Conservation (phyloP, 2,113 vertebrate species). For the Oceanodroma tethys region DNA sequence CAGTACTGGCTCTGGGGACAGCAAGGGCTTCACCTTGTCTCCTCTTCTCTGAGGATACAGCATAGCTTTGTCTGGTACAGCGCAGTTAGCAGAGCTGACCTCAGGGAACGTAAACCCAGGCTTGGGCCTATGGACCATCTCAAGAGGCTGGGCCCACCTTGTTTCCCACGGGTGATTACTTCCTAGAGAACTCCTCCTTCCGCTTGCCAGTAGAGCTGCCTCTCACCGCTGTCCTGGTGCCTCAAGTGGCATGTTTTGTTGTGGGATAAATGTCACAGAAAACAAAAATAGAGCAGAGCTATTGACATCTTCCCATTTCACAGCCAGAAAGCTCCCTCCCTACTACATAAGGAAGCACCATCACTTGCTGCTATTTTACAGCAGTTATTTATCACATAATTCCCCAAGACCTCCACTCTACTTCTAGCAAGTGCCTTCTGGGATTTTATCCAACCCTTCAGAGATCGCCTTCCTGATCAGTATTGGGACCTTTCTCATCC, state of each 20-base stretch:
- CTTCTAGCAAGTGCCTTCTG: not conserved
- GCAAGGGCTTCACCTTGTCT: not conserved
- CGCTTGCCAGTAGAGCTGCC: not conserved
- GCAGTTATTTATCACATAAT: not conserved
- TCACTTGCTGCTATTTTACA: not conserved
- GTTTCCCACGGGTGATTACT: not conserved
- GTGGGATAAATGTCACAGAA: not conserved
- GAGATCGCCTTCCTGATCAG: not conserved
- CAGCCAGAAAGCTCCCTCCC: not conserved
- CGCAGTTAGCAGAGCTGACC: not conserved
- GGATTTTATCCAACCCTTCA: not conserved
- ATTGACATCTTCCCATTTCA: not conserved
- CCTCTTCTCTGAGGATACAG: not conserved
- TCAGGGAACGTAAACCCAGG: not conserved
- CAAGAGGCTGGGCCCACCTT: not conserved
- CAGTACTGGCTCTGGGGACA: not conserved
- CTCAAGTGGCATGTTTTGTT: not conserved
- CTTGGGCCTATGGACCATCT: not conserved
- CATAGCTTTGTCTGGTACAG: not conserved
- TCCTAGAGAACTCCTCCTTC: not conserved
- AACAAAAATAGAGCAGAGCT: not conserved
- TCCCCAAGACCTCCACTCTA: not conserved
- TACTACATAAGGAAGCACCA: not conserved
- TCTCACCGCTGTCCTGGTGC: not conserved
- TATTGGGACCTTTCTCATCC: not conserved